Conservation (phyloP, 2,113 vertebrate genomes). For the Zootoca vivipara region DNA sequence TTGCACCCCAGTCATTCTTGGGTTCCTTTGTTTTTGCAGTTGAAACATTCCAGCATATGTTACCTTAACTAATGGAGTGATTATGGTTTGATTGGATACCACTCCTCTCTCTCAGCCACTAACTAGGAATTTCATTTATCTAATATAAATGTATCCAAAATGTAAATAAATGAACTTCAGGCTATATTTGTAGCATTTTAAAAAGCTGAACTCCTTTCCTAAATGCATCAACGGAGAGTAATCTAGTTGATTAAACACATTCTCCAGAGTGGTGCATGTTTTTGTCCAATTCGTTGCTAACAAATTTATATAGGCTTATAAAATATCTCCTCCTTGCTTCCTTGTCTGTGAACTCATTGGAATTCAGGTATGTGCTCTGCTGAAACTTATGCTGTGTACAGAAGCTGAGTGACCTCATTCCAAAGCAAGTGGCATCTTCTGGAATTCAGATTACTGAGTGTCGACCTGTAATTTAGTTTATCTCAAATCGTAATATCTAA, state of each 20-base stretch:
- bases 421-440: not conserved
- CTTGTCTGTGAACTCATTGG: not conserved
- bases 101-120: not conserved
- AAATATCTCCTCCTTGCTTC: not conserved
- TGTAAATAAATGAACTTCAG: not conserved
- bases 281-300: slow-evolving; percentile 20
- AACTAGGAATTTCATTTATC: not conserved
- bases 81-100: not conserved
- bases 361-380: slow-evolving; percentile 32
- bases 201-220: not conserved
- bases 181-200: not conserved
- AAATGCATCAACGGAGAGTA: not conserved
- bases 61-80: not conserved
- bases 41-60: not conserved
- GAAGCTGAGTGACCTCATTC: slow-evolving; percentile 1
- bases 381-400: not conserved
- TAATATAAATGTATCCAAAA: not conserved
- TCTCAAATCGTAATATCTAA: slow-evolving; percentile 34
- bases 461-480: not conserved
- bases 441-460: slow-evolving; percentile 14
- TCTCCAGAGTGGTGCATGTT: not conserved
- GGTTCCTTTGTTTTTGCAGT: not conserved
- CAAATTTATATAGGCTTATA: slow-evolving; percentile 13
- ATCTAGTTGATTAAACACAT: not conserved
- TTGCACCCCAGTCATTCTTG: not conserved